These are phyloP conservation scores for Ardeotis arabs DNA, from an alignment of 2,113 vertebrate genomes.

Conservation along the genomic window DNA sequence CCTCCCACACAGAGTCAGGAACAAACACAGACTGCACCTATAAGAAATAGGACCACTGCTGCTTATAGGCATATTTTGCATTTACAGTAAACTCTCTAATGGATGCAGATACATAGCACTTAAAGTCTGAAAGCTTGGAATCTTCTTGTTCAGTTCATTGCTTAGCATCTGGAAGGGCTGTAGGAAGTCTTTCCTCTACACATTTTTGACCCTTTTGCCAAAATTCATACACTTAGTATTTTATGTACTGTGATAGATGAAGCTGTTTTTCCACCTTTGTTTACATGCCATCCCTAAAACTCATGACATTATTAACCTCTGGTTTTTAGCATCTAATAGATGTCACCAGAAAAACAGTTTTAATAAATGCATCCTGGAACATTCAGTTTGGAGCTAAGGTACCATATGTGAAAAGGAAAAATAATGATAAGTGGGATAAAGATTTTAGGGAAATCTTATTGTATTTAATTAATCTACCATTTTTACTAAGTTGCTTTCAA, in stretches of 20 bases:
- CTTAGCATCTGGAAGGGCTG: background rate
- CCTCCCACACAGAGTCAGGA: background rate
- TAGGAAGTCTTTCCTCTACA: background rate
- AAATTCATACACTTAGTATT: slow-evolving; percentile 49
- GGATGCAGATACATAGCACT: background rate
- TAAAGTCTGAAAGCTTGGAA: background rate
- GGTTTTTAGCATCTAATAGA: slow-evolving; percentile 67
- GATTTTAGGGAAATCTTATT: slow-evolving; percentile 78
- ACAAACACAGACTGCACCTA: background rate
- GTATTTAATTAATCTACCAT: slow-evolving; percentile 84
- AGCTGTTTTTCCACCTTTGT: slow-evolving; percentile 28
- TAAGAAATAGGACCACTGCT: background rate
- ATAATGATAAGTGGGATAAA: slow-evolving; percentile 72
- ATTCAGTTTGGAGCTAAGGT: slow-evolving; percentile 52
- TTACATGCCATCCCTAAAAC: slow-evolving; percentile 43
- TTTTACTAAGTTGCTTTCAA: slow-evolving; percentile 82
- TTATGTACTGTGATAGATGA: slow-evolving; percentile 12
- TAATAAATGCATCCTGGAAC: slow-evolving; percentile 64
- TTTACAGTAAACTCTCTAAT: slow-evolving; percentile 42
- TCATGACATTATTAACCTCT: slow-evolving; percentile 46
- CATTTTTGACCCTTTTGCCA: slow-evolving; percentile 24
- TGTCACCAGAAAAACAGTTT: slow-evolving; percentile 57
- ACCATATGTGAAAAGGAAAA: slow-evolving; percentile 57
- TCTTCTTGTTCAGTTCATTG: background rate
- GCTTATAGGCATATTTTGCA: background rate